These are phyloP conservation scores for Perognathus longimembris DNA, from an alignment of 2,113 vertebrate species.

Conservation along the genomic window DNA sequence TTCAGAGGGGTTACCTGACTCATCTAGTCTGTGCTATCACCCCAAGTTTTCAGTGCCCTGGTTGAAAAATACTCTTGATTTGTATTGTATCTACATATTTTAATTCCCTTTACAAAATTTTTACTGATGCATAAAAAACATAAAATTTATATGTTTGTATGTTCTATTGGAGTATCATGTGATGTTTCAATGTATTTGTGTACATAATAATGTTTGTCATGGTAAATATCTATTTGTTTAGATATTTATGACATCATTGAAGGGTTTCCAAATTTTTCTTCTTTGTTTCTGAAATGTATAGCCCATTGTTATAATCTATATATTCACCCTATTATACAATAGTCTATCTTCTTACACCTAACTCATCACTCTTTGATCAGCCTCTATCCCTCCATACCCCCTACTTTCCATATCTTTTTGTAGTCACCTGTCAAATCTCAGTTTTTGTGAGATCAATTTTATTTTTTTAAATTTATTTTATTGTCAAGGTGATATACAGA, in stretches of 20 bases:
- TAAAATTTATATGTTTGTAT: neutral
- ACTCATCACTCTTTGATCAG: too few relatives aligned
- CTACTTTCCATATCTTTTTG: neutral
- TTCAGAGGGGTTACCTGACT: neutral
- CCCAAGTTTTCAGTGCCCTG: neutral
- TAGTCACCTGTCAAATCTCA: neutral
- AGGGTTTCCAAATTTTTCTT: neutral
- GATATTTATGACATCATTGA: neutral
- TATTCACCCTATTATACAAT: neutral
- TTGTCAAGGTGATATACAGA: too few relatives aligned
- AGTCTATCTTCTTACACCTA: neutral
- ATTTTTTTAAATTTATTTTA: too few relatives aligned
- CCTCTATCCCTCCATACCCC: neutral
- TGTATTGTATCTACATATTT: constrained; percentile 1
- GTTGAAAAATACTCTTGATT: neutral
- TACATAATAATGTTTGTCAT: neutral
- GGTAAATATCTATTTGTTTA: neutral
- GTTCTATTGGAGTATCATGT: neutral
- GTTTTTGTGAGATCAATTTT: neutral
- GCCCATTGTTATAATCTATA: neutral
- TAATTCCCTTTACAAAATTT: neutral
- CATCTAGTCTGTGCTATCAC: neutral
- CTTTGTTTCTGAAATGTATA: neutral
- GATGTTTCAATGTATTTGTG: neutral
- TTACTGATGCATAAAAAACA: neutral